Conservation (phyloP, 92 coral and sea anemone genomes). For the Epizoanthus stellaris region DNA sequence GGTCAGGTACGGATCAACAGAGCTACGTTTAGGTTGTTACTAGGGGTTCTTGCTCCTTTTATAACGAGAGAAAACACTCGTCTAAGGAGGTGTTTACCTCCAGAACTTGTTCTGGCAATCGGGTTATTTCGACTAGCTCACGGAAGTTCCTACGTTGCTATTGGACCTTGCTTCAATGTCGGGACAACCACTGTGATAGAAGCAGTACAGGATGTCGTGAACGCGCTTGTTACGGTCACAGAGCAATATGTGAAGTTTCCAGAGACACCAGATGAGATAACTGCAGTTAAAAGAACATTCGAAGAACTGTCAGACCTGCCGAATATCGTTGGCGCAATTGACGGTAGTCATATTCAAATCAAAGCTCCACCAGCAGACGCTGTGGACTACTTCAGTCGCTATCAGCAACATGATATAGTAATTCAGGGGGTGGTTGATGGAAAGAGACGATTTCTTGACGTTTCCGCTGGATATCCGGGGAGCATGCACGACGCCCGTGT, state of each 20-base stretch:
- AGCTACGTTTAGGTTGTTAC: slow-evolving; percentile 35
- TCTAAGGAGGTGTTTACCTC: slow-evolving; percentile 40
- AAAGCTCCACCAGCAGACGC: slow-evolving; percentile 45
- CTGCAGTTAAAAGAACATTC: slow-evolving; percentile 36
- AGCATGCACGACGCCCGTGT: slow-evolving; percentile 58
- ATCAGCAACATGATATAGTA: slow-evolving; percentile 36
- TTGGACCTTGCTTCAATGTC: slow-evolving; percentile 44
- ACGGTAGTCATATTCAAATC: slow-evolving; percentile 46
- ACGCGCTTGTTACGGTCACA: slow-evolving; percentile 41
- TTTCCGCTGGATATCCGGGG: slow-evolving; percentile 39
- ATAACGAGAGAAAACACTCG: slow-evolving; percentile 20
- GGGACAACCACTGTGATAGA: slow-evolving; percentile 52
- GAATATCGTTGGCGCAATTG: slow-evolving; percentile 46
- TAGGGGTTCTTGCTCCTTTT: slow-evolving; percentile 29
- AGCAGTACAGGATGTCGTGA: slow-evolving; percentile 50
- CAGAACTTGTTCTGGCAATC: slow-evolving; percentile 42
- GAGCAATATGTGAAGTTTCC: slow-evolving; percentile 43
- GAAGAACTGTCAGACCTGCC: slow-evolving; percentile 45
- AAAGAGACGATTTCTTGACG: slow-evolving; percentile 41
- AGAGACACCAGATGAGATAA: slow-evolving; percentile 39
- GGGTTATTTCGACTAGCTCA: slow-evolving; percentile 34
- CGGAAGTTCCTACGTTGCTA: slow-evolving; percentile 42
- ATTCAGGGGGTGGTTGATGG: slow-evolving; percentile 39
- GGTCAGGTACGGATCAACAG: slow-evolving; percentile 40
- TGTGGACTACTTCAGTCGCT: slow-evolving; percentile 48